Evolutionary conservation across 2,888 invertebrate species (phyloP), one percentile per base, ranked within the genome.

Genomic region (Acanthopleura granulata): DNA sequence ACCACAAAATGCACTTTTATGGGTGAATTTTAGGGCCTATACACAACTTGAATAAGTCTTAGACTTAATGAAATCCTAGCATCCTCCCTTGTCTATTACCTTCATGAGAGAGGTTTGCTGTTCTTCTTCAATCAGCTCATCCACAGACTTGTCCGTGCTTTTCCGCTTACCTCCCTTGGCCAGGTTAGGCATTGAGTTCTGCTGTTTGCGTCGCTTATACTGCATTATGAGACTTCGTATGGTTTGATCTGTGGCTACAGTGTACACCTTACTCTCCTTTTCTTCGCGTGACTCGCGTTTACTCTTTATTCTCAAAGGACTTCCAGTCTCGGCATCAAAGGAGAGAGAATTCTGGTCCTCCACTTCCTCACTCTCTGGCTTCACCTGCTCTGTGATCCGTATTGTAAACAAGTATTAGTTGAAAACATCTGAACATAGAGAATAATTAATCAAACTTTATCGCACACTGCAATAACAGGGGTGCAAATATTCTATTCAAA

Each of bases 71-170:
- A n/a, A n/a, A n/a, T n/a, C n/a, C 27, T 49, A 0, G 27, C 50
- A 62, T 57, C 50, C 62, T n/a, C 50, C 16, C 49, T 57, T 57
- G 3, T 12, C 22, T 79, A 88, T 90, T 91, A 94, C 97, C 93
- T 95, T 96, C 80, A 94, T 93, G 78, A 96, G 95, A 85, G 96
- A 96, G 72, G 94, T 92, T 74, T 94, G 93, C 82, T 95, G 93
- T 87, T 96, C 96, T 83, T 95, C 94, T 85, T 95, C 95, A 75
- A 96, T 89, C 57, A 84, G 84, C 29, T 83, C 81, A 49, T 88
- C 88, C 11, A 86, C 84, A 9, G 82, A 81, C 72, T 79, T 80
- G 16, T 18, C 69, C 25, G 76, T 73, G 25, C 70, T 72, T 49
- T 75, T 73, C 72, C 77, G 77, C 62, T 81, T 82, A n/a, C 74